Evolutionary conservation across 2,888 invertebrate species (phyloP), one percentile per base, ranked within the genome.

Genomic region (Euzophera pinguis): DNA sequence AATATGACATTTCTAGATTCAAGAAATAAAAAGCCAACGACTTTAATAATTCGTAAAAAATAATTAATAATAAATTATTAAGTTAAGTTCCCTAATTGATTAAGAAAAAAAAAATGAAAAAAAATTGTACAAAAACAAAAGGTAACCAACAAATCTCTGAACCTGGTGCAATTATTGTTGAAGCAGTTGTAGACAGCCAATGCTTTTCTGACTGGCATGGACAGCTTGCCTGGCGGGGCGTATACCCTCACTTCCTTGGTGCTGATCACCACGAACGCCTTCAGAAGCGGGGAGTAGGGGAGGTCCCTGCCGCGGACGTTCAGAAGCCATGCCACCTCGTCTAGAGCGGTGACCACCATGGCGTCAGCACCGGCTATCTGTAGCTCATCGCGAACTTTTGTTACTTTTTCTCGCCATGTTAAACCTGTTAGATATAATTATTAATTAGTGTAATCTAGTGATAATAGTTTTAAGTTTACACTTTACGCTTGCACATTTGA

Each of bases 271-370:
- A 94, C 91, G 73, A 96, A 97, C 38, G 95, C 93, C 69, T 94
- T 93, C 7, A 97, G 87, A 13, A 96, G 93, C 0, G 98, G 97
- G 0, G 95, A 95, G 74, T 93, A 94, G 0, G 95, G 94, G 58
- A 96, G 91, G 83, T 98, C 98, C 53, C 92, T 89, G 0, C 97
- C 97, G n/a, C 98, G 92, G 13, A 98, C 92, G 77, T 98, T 98
- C 34, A 97, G 89, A 32, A 98, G 81, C 95, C 97, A 98, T 0
- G 97, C 96, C 16, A 89, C 84, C 79, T 98, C 97, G 65, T 97
- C 97, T 52, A 98, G 81, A 0, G 97, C 95, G 0, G 97, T 96
- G 10, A 98, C 91, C 27, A 98, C 92, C 90, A 97, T 93, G 0
- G 96, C 96, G 63, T 95, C 94, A 0, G 93, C 94, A 0, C 91